Percentiles rank a stretch among this genome's conserved stretches.
These are phyloP conservation scores for Sylvia atricapilla DNA, from an alignment of 2,113 vertebrate genomes.

Conservation along the genomic window DNA sequence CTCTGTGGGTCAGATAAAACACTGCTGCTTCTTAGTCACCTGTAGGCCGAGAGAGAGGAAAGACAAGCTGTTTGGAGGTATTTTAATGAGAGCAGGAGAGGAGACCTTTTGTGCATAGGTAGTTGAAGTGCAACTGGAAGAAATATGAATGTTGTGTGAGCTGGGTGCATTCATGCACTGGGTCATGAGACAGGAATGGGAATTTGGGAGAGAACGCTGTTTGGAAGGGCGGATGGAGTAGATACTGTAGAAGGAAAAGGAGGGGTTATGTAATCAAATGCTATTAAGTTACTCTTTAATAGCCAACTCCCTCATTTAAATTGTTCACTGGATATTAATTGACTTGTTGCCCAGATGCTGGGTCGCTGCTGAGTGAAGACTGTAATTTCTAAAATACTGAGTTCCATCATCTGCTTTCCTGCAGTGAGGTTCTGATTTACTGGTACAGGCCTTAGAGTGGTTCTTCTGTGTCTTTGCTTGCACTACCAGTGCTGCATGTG, in stretches of 20 bases:
- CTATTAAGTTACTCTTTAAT: background rate
- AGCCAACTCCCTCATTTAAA: background rate
- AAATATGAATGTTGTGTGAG: background rate
- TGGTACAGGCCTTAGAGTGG: background rate
- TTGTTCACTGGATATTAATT: background rate
- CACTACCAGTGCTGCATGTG: background rate
- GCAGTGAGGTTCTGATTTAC: background rate
- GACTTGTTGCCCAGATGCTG: background rate
- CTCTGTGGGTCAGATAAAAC: background rate
- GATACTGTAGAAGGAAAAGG: background rate
- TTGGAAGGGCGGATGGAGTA: background rate
- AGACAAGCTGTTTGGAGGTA: background rate
- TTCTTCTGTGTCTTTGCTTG: background rate
- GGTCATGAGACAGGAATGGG: background rate
- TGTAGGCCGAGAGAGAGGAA: background rate
- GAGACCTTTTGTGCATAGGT: background rate
- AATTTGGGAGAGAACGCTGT: background rate
- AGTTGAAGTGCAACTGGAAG: background rate
- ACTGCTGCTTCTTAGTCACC: background rate
- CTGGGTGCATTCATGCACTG: background rate
- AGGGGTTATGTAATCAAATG: background rate
- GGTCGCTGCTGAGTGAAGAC: background rate
- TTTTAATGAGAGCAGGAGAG: background rate
- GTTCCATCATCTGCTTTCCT: background rate
- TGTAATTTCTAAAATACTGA: background rate